Base-by-base conservation (phyloP, 1,140 invertebrate genomes). In the Aphaenogaster rudis region DNA sequence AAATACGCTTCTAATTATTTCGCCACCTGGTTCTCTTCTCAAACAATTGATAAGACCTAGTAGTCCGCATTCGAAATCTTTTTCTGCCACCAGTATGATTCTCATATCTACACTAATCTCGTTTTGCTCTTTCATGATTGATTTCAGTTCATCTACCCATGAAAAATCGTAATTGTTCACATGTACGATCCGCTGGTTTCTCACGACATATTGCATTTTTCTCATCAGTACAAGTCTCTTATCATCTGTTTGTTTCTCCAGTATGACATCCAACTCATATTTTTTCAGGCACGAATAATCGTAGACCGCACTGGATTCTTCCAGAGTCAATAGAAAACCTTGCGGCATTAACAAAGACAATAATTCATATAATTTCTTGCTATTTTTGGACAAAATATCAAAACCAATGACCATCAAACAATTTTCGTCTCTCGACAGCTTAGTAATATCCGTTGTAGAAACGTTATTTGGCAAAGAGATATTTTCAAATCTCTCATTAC, bases 41-140 rank as follows among this genome's bases (percentile, higher is more conserved):
- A 98, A 88, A 92, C 97, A 98, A 82, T 98, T 98, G 0, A 97
- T 96, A 13, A 99, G 94, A 33, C 99, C 99, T 33, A 99, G 91
- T 33, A 99, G 95, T 50, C 99, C 99, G 95, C 96, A 98, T 1
- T 96, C 92, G 9, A 93, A 92, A 81, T 97, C 96, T 86, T 96
- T 95, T 93, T 21, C 21, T 21, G 96, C 94, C 57, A 96, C 96
- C 0, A 97, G 90, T 8, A 97, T 94, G 9, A 97, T 82, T 13
- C 78, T 90, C 0, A 11, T 15, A 7, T 36, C 50, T 3, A 17
- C 28, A 17, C 2, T 54, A 52, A 3, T 33, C 11, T 90, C 86
- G 66, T 95, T 95, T 42, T 96, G 94, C 3, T 95, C 95, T 87
- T 96, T 95, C 81, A 96, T 96, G 0, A 97, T 88, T 15, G 95